Percentiles rank a stretch among this genome's conserved stretches.
Evolutionary conservation across 2,888 invertebrate genomes (phyloP).

Genomic region (Scotopteryx bipunctaria): DNA sequence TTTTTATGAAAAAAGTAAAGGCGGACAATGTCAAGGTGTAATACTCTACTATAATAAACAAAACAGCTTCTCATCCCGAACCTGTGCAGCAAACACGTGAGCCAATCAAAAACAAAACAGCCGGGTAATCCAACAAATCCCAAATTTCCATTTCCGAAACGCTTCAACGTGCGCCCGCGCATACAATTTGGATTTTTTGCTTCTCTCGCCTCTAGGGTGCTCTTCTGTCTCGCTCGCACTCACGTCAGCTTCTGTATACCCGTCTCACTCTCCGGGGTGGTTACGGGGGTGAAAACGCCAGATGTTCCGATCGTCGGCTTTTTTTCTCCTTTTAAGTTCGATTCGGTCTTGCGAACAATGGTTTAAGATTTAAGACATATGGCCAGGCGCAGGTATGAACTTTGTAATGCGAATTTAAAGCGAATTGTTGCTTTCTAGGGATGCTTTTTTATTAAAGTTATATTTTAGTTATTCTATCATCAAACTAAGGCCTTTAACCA

Average conservation of each 20-base stretch:
- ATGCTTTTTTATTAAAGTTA: neutral
- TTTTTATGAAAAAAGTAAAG: no score
- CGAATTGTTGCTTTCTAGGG: neutral
- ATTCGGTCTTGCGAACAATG: constrained; percentile 59
- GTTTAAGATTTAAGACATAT: constrained; percentile 46
- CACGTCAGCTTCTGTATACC: constrained; percentile 16
- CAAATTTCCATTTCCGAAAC: constrained; percentile 50
- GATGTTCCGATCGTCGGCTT: constrained; percentile 55
- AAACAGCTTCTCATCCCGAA: neutral
- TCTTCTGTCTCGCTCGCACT: constrained; percentile 18
- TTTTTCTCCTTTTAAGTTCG: constrained; percentile 51
- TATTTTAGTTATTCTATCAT: no score
- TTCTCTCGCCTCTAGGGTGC: constrained; percentile 44
- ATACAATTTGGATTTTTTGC: constrained; percentile 49
- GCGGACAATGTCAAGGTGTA: no score
- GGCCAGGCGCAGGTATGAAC: constrained; percentile 49
- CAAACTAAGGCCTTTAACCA: no score
- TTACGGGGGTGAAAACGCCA: constrained; percentile 60
- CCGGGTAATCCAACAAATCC: constrained; percentile 28
- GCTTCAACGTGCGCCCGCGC: constrained; percentile 58
- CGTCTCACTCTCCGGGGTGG: constrained; percentile 50
- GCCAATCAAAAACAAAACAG: constrained; percentile 24
- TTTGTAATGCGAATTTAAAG: constrained; percentile 26
- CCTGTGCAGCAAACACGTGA: constrained; percentile 12
- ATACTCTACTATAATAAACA: no score